Percentiles rank a stretch among this genome's conserved stretches.
phyloP scores from a whole-genome alignment of 2,888 invertebrate species.

The Acronicta leporina region DNA sequence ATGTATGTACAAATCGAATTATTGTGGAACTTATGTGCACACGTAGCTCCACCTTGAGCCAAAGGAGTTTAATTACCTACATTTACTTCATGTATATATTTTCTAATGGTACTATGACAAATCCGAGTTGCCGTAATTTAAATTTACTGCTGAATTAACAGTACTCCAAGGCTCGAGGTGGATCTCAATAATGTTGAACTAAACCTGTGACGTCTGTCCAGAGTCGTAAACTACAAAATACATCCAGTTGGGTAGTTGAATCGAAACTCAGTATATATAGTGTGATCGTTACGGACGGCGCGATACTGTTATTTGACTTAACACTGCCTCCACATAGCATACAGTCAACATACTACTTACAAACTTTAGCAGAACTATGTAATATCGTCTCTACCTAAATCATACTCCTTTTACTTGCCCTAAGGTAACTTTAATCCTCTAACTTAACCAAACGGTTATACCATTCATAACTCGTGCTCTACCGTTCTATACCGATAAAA shows the following conservation, averaged over 20 bases:
- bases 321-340: constrained; percentile 41
- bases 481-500: constrained; percentile 66
- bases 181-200: constrained; percentile 37
- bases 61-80: constrained; percentile 27
- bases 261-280: constrained; percentile 43
- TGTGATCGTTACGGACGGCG: constrained; percentile 78
- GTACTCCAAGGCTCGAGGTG: constrained; percentile 41
- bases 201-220: constrained; percentile 51
- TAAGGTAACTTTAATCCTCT: constrained; percentile 74
- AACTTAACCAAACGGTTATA: constrained; percentile 78
- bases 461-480: constrained; percentile 67
- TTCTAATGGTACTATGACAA: constrained; percentile 18
- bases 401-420: constrained; percentile 63
- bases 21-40: constrained; percentile 64
- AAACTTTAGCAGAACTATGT: constrained; percentile 72
- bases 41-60: constrained; percentile 58
- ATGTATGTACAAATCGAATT: constrained; percentile 79
- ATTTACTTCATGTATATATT: background rate
- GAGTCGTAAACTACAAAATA: constrained; percentile 43
- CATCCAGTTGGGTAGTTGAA: constrained; percentile 42
- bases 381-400: constrained; percentile 69
- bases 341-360: constrained; percentile 61
- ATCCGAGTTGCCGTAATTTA: constrained; percentile 20
- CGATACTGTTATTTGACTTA: constrained; percentile 58
- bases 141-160: too few species aligned